Base-by-base conservation (phyloP, 35 echinoderm and acorn worm genomes). In the Ptychodera flava region DNA sequence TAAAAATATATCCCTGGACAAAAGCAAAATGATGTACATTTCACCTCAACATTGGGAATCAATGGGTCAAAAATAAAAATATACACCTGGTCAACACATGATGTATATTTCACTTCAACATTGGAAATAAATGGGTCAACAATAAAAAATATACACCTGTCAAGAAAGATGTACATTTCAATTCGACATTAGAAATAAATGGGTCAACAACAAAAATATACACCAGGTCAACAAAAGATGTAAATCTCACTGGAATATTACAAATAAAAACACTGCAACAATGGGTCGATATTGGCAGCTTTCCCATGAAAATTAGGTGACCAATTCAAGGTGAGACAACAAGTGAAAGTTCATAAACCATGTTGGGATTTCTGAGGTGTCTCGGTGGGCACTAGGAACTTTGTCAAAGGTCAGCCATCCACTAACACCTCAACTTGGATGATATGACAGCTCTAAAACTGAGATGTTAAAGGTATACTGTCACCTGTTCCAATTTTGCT, bases 11-110 rank as follows among this genome's bases (percentile, higher is more conserved):
- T 30, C 32, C 78, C 29, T 28, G 78, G 78, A 30, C n/a, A 15
- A 15, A 15, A 77, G n/a, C 33, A 81, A 81, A 81, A 81, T 81
- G 80, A 81, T n/a, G n/a, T n/a, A n/a, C n/a, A n/a, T n/a, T n/a
- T n/a, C n/a, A n/a, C n/a, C n/a, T n/a, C n/a, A n/a, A n/a, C n/a
- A n/a, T n/a, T n/a, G n/a, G n/a, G n/a, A n/a, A n/a, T n/a, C n/a
- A n/a, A n/a, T n/a, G n/a, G n/a, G n/a, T n/a, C n/a, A n/a, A n/a
- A 34, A 1, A 32, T 1, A 32, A 1, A 32, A 34, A 28, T 6
- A 15, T 15, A 77, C 15, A 77, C 75, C n/a, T 77, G 28, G 29
- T 34, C 30, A 34, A 81, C 80, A 1, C 12, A 31, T 81, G 80
- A 79, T 34, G 35, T 15, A 1, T 34, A 1, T 32, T 28, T 34